Evolutionary conservation across 1,140 invertebrate species (phyloP), one percentile per base, ranked within the genome.

Genomic region (Scaptomyza montana): DNA sequence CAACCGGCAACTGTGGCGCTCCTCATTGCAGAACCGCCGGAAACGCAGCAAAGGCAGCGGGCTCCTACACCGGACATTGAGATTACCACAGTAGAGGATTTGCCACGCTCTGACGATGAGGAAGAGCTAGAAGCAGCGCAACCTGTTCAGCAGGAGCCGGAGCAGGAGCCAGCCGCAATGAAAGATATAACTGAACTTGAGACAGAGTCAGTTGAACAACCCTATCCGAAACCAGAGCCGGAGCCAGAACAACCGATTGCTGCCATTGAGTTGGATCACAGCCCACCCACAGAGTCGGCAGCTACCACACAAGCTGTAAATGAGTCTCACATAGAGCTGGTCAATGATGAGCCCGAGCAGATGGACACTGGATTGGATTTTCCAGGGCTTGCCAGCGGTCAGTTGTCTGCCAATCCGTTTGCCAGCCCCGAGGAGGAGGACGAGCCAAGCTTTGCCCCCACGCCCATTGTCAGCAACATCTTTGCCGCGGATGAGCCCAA

Each of bases 351-450:
- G 16, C 76, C 81, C 2, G 90, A 92, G 57, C 86, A 92, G 46
- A 92, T 92, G 90, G 90, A 92, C 60, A 92, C 90, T 0, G 90
- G 86, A 0, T 62, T 92, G 28, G 90, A 92, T 41, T 92, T 92
- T 12, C 89, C 90, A 4, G 79, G 51, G 1, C 49, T 90, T 10
- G 70, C 84, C 13, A 92, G 90, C 62, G 91, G 89, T 6, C 74
- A 90, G 28, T 53, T 85, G 12, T 92, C 89, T 0, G 91, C 90
- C 47, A 93, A 93, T 91, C 93, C 93, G 4, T 93, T 93, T 49
- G 92, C 93, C 67, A 90, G 86, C 59, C 84, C 91, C 21, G 93
- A 93, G 39, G 92, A 92, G 56, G 85, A 89, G 21, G 81, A 91
- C 28, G 89, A 92, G 39, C 74, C 86, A 0, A 30, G 21, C 4